phyloP scores from a whole-genome alignment of 2,797 vertebrate species.

The Sciurus vulgaris region DNA sequence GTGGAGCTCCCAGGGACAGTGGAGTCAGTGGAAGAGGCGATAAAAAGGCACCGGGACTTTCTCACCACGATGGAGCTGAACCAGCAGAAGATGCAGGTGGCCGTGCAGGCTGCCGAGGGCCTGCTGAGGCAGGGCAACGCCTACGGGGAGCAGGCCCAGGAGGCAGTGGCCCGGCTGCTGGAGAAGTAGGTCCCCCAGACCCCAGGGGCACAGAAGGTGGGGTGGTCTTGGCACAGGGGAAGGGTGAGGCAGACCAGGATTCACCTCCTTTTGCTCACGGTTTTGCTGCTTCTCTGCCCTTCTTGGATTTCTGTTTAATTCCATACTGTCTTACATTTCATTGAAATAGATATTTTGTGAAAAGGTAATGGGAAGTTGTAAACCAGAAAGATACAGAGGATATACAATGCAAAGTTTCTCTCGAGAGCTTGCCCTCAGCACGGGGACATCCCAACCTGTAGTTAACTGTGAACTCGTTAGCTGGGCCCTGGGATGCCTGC shows the following conservation, averaged over 20 bases:
- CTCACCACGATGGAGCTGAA: constrained; percentile 95
- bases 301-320: constrained; percentile 29
- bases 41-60: constrained; percentile 95
- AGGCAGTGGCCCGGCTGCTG: constrained; percentile 90
- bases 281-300: not conserved
- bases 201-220: not conserved
- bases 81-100: constrained; percentile 93
- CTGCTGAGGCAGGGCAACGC: constrained; percentile 93
- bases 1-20: constrained; percentile 92
- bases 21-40: constrained; percentile 91
- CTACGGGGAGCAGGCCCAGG: constrained; percentile 92
- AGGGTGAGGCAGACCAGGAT: not conserved
- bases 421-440: not conserved
- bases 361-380: not conserved
- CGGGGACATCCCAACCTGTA: not conserved
- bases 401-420: not conserved
- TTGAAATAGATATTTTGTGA: not conserved
- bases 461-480: not conserved
- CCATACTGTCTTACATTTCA: not conserved
- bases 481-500: not conserved
- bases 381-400: not conserved
- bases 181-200: constrained; percentile 89
- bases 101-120: constrained; percentile 94
- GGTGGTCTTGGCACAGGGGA: not conserved
- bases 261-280: not conserved